Percentiles rank a stretch among this genome's conserved stretches.
phyloP scores from a whole-genome alignment of 2,113 vertebrate species.

The Nesogale talazaci region DNA sequence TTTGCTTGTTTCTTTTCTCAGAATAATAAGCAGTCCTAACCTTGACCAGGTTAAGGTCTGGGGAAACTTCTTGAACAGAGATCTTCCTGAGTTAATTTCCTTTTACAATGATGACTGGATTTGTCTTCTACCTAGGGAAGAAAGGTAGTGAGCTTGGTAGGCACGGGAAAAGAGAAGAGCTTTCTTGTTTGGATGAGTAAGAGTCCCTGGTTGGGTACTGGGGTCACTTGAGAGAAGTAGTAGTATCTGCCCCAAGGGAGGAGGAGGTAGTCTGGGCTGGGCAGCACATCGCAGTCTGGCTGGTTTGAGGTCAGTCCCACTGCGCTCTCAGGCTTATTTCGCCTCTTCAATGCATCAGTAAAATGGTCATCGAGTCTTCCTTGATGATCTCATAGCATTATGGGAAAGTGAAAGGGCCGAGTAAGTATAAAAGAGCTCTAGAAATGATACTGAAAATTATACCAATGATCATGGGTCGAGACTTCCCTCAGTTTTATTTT shows the following conservation, averaged over 20 bases:
- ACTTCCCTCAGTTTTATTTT: conserved; percentile 3
- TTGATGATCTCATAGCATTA: conserved; percentile 4
- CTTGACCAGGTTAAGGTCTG: conserved; percentile 17
- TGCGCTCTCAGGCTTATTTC: neutral
- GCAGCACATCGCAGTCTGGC: neutral
- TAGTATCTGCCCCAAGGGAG: neutral
- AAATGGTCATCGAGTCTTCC: neutral
- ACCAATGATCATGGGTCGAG: neutral
- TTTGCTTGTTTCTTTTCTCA: conserved; percentile 48
- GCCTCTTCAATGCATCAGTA: neutral
- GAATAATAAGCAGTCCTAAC: conserved; percentile 9
- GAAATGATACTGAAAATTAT: neutral
- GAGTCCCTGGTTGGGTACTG: neutral
- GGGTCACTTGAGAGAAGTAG: neutral
- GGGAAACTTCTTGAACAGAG: conserved; percentile 46
- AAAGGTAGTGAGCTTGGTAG: neutral
- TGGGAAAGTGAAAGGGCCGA: neutral
- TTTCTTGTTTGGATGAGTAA: neutral
- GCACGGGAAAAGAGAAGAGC: conserved; percentile 3
- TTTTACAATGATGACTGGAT: neutral
- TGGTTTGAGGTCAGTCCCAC: conserved; percentile 10
- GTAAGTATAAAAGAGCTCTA: conserved; percentile 15
- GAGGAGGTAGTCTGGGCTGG: conserved; percentile 13
- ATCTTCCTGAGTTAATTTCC: conserved; percentile 27
- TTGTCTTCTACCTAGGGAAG: conserved; percentile 4